These are phyloP conservation scores for Sinella curviseta DNA, from an alignment of 1,140 invertebrate species.

Conservation along the genomic window DNA sequence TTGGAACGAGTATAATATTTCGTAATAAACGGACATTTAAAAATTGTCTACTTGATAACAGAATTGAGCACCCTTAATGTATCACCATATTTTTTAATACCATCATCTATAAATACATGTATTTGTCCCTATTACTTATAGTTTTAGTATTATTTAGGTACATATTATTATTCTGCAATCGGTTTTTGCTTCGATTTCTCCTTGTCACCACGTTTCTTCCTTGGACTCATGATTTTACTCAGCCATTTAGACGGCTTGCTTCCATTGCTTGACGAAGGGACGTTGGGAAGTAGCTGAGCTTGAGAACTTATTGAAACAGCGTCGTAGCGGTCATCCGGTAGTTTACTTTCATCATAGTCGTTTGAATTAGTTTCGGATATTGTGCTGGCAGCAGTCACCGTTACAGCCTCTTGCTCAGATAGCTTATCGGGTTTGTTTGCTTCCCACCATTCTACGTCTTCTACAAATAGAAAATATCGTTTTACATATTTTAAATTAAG, in stretches of 20 bases:
- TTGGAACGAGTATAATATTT: no score
- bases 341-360: background rate
- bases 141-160: background rate
- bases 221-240: conserved; percentile 29
- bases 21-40: no score
- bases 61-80: no score
- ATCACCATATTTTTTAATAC: no score
- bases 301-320: conserved; percentile 33
- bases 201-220: background rate
- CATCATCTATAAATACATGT: background rate
- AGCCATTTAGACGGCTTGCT: conserved; percentile 31
- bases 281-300: conserved; percentile 13
- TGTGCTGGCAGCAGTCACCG: no score
- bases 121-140: background rate
- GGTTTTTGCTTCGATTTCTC: background rate
- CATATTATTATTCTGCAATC: background rate
- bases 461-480: no score
- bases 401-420: no score
- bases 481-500: no score
- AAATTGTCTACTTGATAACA: no score
- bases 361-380: background rate
- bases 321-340: background rate
- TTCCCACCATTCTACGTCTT: no score
- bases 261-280: background rate
- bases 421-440: no score